Evolutionary conservation across 2,113 vertebrate species (phyloP).

Genomic region (Ia io): DNA sequence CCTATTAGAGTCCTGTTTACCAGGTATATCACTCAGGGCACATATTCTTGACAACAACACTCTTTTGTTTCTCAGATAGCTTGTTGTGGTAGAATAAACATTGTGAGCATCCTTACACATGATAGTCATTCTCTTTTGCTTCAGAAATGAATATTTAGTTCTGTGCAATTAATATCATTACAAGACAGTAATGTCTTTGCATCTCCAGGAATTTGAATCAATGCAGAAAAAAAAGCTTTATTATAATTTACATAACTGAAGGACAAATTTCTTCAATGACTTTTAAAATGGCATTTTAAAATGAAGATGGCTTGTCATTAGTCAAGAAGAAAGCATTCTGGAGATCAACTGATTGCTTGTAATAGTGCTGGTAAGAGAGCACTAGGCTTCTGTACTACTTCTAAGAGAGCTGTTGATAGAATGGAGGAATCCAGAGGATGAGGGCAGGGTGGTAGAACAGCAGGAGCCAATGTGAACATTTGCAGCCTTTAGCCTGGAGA

Average conservation of each 20-base stretch:
- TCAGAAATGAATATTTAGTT: constrained; percentile 35
- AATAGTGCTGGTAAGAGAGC: neutral
- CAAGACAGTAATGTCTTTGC: neutral
- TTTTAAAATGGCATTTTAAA: constrained; percentile 57
- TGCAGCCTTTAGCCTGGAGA: neutral
- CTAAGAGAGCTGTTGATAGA: neutral
- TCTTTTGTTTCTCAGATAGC: neutral
- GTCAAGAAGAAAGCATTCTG: constrained; percentile 24
- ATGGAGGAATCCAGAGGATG: neutral
- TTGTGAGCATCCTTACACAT: neutral
- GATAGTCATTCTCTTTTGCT: neutral
- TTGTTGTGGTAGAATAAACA: neutral
- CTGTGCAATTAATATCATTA: constrained; percentile 5
- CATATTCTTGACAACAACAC: neutral
- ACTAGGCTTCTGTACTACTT: neutral
- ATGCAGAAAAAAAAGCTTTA: constrained; percentile 18
- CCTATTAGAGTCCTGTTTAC: neutral
- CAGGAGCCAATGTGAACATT: neutral
- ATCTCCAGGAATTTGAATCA: constrained; percentile 17
- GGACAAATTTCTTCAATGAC: constrained; percentile 23
- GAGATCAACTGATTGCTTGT: constrained; percentile 22
- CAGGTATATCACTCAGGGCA: neutral
- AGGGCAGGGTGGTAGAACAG: neutral
- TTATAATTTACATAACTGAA: constrained; percentile 41
- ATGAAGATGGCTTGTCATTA: neutral